phyloP scores from a whole-genome alignment of 2,888 invertebrate species.

The Athalia circularis region DNA sequence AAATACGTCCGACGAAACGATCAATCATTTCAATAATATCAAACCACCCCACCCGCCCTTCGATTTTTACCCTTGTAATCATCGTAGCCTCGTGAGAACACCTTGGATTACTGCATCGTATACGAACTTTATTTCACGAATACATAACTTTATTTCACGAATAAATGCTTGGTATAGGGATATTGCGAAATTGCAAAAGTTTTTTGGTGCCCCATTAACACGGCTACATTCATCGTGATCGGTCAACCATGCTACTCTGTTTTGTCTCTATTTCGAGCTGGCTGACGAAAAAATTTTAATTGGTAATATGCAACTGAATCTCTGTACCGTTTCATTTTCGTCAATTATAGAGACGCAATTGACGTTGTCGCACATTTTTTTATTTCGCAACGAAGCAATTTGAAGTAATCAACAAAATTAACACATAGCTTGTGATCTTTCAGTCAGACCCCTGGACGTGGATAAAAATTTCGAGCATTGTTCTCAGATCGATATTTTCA shows the following conservation, averaged over 20 bases:
- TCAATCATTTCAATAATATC: slow-evolving; percentile 33
- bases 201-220: slow-evolving; percentile 26
- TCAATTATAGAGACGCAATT: neutral
- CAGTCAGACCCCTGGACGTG: neutral
- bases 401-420: neutral
- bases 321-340: neutral
- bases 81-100: neutral
- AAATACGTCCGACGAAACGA: neutral
- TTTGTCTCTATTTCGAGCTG: no score
- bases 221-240: no score
- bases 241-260: no score
- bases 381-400: neutral
- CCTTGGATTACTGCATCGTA: neutral
- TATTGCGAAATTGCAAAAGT: slow-evolving; percentile 23
- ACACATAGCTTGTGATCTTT: neutral
- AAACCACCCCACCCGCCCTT: neutral
- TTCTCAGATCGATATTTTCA: slow-evolving; percentile 5
- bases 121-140: neutral
- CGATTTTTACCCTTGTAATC: neutral
- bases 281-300: no score
- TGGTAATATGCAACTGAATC: no score
- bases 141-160: neutral
- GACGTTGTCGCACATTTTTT: neutral
- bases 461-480: slow-evolving; percentile 7
- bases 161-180: neutral